A percentile compares a stretch with the other conserved stretches of the same genome.
Conservation (phyloP, 2,113 vertebrate species). For the Mustela lutreola region DNA sequence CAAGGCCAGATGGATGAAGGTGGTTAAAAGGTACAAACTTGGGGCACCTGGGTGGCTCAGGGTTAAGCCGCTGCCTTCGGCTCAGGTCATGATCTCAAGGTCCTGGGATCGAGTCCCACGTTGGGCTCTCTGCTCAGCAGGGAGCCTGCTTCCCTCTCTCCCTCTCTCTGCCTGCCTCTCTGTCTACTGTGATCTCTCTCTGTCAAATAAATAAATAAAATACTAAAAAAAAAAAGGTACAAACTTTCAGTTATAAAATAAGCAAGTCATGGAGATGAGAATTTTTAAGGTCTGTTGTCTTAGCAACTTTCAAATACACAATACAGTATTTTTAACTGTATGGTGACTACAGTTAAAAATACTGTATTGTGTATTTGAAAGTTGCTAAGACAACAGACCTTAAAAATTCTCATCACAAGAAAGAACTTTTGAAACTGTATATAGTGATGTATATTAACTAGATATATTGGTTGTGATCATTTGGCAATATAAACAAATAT, state of each 20-base stretch:
- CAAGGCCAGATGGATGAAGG: neutral
- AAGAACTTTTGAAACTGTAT: neutral
- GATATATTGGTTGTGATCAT: neutral
- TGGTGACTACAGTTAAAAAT: neutral
- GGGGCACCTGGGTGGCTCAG: no score
- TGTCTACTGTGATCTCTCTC: no score
- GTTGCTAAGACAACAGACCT: neutral
- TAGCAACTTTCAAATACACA: no score
- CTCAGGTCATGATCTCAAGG: no score
- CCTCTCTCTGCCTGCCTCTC: no score
- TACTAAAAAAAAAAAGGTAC: neutral
- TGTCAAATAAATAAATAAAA: no score
- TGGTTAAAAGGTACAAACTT: neutral
- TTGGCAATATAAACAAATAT: neutral
- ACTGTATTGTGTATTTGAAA: neutral
- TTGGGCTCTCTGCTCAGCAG: no score
- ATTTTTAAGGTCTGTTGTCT: no score
- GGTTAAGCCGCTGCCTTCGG: no score
- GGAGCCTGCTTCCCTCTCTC: no score
- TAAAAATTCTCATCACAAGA: neutral
- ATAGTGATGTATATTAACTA: neutral
- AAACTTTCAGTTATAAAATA: neutral
- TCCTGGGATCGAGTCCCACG: no score
- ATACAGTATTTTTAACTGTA: no score
- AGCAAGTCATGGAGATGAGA: neutral